Conservation (phyloP, 1,140 invertebrate genomes). For the Caenorhabditis elegans region DNA sequence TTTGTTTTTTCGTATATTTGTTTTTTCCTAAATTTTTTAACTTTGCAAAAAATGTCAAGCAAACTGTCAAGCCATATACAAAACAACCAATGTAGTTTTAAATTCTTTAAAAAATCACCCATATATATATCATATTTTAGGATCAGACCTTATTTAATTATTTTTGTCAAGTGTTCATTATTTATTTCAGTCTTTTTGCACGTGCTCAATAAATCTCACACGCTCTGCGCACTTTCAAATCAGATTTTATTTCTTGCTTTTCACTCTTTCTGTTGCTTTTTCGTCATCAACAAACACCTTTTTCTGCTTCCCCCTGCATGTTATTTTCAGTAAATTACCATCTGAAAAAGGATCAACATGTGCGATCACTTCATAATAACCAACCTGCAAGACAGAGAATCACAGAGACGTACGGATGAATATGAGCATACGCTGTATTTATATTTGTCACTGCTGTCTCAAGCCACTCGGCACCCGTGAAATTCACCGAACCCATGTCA, state of each 20-base stretch:
- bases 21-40: too few species aligned
- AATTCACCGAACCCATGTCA: slow-evolving; percentile 60
- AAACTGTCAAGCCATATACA: too few species aligned
- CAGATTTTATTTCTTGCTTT: not conserved
- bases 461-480: slow-evolving; percentile 55
- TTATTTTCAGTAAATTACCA: not conserved
- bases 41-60: too few species aligned
- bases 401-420: slow-evolving; percentile 76
- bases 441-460: slow-evolving; percentile 52
- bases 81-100: too few species aligned
- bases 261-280: not conserved
- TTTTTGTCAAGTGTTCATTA: slow-evolving; percentile 28
- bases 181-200: too few species aligned
- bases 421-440: slow-evolving; percentile 63
- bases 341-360: not conserved
- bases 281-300: not conserved
- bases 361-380: slow-evolving; percentile 1
- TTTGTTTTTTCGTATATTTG: too few species aligned
- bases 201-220: too few species aligned
- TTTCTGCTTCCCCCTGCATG: not conserved
- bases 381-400: slow-evolving; percentile 80
- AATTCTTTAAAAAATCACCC: too few species aligned
- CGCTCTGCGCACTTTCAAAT: slow-evolving; percentile 21
- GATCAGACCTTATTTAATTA: too few species aligned
- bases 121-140: too few species aligned